Conservation (phyloP, 2,113 vertebrate species). For the Dendropsophus ebraccatus region DNA sequence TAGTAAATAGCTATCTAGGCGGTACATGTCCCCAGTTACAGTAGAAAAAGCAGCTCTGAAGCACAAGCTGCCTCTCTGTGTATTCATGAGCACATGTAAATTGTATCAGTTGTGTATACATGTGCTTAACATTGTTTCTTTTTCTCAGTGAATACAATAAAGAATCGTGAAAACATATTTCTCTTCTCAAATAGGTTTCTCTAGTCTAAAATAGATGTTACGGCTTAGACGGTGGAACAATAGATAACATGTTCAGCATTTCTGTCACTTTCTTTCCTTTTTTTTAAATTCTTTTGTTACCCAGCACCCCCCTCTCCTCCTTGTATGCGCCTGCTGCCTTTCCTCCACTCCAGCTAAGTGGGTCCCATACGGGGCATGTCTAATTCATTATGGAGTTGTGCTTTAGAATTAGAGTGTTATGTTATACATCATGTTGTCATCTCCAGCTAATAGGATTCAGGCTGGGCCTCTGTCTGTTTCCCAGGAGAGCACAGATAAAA, state of each 20-base stretch:
- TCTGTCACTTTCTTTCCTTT: conserved; percentile 6
- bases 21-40: too few species aligned
- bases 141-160: not conserved
- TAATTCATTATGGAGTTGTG: conserved; percentile 48
- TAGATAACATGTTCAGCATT: conserved; percentile 23
- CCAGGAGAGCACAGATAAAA: conserved; percentile 35
- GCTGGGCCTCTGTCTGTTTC: conserved; percentile 1
- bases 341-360: conserved; percentile 15
- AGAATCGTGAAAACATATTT: not conserved
- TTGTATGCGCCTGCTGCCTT: conserved; percentile 12
- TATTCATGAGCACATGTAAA: not conserved
- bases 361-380: conserved; percentile 51
- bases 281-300: not conserved
- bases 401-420: conserved; percentile 49
- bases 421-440: conserved; percentile 58
- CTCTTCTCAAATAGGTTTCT: not conserved
- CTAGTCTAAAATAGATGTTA: conserved; percentile 16
- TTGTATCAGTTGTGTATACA: not conserved
- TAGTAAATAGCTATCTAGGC: not conserved
- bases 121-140: not conserved
- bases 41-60: not conserved
- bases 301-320: not conserved
- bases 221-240: not conserved
- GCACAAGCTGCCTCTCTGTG: not conserved
- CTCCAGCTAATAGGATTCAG: conserved; percentile 55